phyloP scores from a whole-genome alignment of 2,888 invertebrate genomes.

The Drosophila hamatofila region DNA sequence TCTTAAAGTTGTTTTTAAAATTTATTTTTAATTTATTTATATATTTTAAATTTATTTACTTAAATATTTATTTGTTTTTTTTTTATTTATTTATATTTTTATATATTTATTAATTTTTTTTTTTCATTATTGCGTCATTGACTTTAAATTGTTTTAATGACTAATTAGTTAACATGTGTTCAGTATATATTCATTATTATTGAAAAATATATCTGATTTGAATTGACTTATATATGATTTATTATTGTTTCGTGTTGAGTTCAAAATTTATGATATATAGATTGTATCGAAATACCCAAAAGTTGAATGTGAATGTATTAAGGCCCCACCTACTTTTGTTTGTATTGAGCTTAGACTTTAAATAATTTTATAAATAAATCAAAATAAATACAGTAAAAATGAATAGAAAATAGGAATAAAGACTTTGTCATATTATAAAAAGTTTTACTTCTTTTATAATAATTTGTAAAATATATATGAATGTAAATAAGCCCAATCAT shows the following conservation, averaged over 20 bases:
- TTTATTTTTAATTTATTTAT: too few species aligned
- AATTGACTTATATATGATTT: not conserved
- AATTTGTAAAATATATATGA: too few species aligned
- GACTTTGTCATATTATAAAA: not conserved
- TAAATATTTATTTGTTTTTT: not conserved
- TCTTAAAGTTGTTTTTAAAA: too few species aligned
- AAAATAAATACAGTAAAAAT: not conserved
- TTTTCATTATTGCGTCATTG: not conserved
- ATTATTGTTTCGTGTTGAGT: not conserved
- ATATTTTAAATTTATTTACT: not conserved
- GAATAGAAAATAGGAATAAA: not conserved
- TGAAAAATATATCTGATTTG: not conserved
- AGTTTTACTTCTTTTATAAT: too few species aligned
- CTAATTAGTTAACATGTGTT: not conserved
- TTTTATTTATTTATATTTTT: not conserved
- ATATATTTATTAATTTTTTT: not conserved
- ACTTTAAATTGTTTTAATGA: not conserved
- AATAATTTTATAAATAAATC: not conserved
- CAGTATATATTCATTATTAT: not conserved
- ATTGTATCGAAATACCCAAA: not conserved
- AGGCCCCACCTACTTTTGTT: not conserved
- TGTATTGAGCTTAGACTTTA: not conserved
- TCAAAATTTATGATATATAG: conserved; percentile 2
- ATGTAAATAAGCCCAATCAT: not conserved
- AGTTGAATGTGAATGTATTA: not conserved